phyloP scores from a whole-genome alignment of 2,113 vertebrate genomes.

The Petroica traversi region DNA sequence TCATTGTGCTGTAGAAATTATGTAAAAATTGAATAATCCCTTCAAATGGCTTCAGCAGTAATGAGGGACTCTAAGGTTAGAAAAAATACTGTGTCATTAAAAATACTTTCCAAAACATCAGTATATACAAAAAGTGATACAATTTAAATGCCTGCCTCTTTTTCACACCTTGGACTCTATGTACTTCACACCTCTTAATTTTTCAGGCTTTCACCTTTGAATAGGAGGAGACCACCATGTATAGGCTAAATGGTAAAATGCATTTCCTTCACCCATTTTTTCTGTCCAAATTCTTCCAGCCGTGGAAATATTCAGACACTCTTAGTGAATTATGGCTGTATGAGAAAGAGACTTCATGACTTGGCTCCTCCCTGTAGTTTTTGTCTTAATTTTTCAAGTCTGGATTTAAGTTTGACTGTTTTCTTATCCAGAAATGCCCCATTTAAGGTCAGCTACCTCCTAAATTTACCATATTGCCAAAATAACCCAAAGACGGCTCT shows the following conservation, averaged over 20 bases:
- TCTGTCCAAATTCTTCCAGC: neutral
- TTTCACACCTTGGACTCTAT: neutral
- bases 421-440: neutral
- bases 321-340: neutral
- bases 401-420: neutral
- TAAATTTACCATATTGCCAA: neutral
- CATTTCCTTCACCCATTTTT: neutral
- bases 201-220: neutral
- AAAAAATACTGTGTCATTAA: neutral
- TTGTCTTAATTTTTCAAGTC: neutral
- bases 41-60: neutral
- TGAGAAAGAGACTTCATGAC: neutral
- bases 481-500: neutral
- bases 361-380: neutral
- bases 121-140: neutral
- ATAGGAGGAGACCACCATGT: neutral
- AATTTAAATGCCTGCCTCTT: neutral
- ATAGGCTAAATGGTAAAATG: neutral
- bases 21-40: neutral
- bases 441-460: neutral
- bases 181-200: neutral
- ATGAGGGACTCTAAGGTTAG: neutral
- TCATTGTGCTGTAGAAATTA: neutral
- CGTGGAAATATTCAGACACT: neutral
- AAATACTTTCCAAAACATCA: neutral